These are phyloP conservation scores for Loriculus beryllinus DNA, from an alignment of 2,797 vertebrate genomes.

Conservation along the genomic window DNA sequence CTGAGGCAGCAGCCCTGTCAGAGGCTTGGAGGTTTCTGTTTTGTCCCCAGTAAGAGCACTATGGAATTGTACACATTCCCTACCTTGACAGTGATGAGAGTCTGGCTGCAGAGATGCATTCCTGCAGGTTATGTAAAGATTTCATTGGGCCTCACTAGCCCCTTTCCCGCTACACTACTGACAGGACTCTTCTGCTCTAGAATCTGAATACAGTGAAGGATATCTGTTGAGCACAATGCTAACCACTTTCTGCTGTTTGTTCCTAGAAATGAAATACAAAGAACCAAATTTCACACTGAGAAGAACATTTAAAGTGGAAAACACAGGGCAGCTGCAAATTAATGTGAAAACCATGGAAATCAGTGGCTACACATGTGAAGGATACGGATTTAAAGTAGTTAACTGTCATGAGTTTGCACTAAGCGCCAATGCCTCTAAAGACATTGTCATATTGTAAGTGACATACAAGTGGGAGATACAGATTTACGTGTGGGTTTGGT, in stretches of 20 bases:
- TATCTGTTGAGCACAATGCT: neutral
- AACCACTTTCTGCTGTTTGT: neutral
- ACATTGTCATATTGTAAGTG: constrained; percentile 95
- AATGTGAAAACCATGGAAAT: constrained; percentile 88
- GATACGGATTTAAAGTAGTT: constrained; percentile 97
- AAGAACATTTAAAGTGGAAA: constrained; percentile 93
- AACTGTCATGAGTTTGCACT: constrained; percentile 96
- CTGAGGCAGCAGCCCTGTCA: neutral
- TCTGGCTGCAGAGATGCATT: neutral
- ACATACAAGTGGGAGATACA: neutral
- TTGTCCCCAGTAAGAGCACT: neutral
- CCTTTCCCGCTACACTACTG: neutral
- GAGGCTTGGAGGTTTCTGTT: neutral
- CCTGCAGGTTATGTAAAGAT: neutral
- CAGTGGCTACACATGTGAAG: constrained; percentile 91
- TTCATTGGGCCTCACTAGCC: neutral
- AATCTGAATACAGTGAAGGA: neutral
- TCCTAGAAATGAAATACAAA: constrained; percentile 86
- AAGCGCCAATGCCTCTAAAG: constrained; percentile 91
- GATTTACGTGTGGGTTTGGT: neutral
- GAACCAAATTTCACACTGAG: constrained; percentile 94
- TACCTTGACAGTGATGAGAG: neutral
- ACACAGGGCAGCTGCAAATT: constrained; percentile 90
- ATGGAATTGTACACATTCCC: neutral
- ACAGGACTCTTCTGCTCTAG: neutral